Percentiles rank a stretch among this genome's conserved stretches.
phyloP scores from a whole-genome alignment of 2,797 vertebrate genomes.

The Cetoscarus ocellatus region DNA sequence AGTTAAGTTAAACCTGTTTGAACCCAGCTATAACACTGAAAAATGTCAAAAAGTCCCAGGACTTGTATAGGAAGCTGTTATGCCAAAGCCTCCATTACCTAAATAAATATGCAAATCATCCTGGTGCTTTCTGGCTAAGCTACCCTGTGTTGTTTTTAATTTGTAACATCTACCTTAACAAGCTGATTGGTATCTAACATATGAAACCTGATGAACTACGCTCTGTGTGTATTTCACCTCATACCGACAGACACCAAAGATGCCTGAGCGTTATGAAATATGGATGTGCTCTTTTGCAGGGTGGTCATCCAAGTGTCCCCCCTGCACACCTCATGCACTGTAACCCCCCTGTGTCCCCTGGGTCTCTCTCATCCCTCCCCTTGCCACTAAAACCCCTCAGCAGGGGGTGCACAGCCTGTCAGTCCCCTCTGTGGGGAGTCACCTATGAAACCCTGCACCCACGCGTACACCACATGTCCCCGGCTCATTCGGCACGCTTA shows the following conservation, averaged over 20 bases:
- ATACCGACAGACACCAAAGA: slow-evolving; percentile 69
- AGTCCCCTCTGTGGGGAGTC: slow-evolving; percentile 67
- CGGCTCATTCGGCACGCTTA: slow-evolving; percentile 70
- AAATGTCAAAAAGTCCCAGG: too few species aligned
- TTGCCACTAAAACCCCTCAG: slow-evolving; percentile 44
- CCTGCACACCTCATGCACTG: slow-evolving; percentile 66
- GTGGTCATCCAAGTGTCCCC: slow-evolving; percentile 70
- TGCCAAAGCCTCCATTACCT: neutral
- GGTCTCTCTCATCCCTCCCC: slow-evolving; percentile 28
- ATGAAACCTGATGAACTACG: slow-evolving; percentile 56
- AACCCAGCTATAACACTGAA: neutral
- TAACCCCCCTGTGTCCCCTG: slow-evolving; percentile 29
- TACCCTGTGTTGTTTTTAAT: slow-evolving; percentile 20
- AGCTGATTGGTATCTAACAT: slow-evolving; percentile 47
- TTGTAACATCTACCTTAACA: slow-evolving; percentile 36
- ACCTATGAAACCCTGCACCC: slow-evolving; percentile 81
- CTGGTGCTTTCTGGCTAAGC: neutral
- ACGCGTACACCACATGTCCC: slow-evolving; percentile 75
- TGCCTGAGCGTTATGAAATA: slow-evolving; percentile 72
- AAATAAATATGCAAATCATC: slow-evolving; percentile 24
- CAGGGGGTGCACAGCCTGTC: slow-evolving; percentile 54
- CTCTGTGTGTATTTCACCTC: slow-evolving; percentile 54
- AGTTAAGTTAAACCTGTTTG: too few species aligned
- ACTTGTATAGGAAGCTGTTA: neutral
- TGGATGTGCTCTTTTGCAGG: slow-evolving; percentile 74